These are phyloP conservation scores for Beroe ovata DNA, from an alignment of 37 sponge, comb jelly and placozoan species.

Conservation along the genomic window DNA sequence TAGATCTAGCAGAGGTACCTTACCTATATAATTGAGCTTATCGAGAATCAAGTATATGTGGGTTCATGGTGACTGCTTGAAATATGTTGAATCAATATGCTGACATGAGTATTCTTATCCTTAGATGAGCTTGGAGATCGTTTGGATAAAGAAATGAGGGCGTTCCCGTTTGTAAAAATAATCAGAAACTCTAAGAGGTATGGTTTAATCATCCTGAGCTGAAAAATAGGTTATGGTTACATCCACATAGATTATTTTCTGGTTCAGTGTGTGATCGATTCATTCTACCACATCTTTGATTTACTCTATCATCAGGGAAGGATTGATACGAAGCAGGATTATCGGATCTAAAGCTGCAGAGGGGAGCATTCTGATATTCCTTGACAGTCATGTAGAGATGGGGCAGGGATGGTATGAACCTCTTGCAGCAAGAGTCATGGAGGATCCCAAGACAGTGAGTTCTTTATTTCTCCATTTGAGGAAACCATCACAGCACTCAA, in stretches of 20 bases:
- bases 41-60: no score
- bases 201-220: no score
- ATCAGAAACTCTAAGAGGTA: slow-evolving; percentile 41
- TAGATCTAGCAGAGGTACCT: slow-evolving; percentile 17
- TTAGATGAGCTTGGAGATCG: slow-evolving; percentile 49
- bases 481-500: no score
- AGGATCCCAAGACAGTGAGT: slow-evolving; percentile 43
- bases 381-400: slow-evolving; percentile 93
- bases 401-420: slow-evolving; percentile 87
- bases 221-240: no score
- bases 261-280: no score
- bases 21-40: no score
- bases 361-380: slow-evolving; percentile 78
- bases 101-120: neutral
- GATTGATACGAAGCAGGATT: slow-evolving; percentile 87
- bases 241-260: no score
- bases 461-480: neutral
- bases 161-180: slow-evolving; percentile 11
- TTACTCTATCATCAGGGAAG: slow-evolving; percentile 70
- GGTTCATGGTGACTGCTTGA: no score
- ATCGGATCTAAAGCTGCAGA: slow-evolving; percentile 74
- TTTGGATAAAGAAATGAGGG: neutral
- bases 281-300: no score
- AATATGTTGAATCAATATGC: neutral
- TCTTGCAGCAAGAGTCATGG: slow-evolving; percentile 78